phyloP scores from a whole-genome alignment of 2,888 invertebrate species.

The Drosophila cognata region DNA sequence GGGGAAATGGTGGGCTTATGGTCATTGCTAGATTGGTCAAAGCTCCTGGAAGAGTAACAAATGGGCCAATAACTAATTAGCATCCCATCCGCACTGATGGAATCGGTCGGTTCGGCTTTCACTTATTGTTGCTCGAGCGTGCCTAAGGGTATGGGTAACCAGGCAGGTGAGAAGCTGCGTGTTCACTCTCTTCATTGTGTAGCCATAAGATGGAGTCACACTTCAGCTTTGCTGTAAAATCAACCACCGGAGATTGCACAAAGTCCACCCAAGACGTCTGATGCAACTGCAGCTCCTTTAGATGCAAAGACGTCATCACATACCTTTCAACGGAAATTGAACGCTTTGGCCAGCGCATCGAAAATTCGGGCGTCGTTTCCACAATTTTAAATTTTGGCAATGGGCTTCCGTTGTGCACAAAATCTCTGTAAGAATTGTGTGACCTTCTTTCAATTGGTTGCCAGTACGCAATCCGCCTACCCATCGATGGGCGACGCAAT shows the following conservation, averaged over 20 bases:
- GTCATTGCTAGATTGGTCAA: constrained; percentile 75
- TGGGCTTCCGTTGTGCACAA: constrained; percentile 57
- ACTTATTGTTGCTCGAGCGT: constrained; percentile 19
- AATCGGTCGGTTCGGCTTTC: constrained; percentile 67
- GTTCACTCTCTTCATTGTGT: not conserved
- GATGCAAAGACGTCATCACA: constrained; percentile 28
- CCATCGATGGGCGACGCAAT: constrained; percentile 41
- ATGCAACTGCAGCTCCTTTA: constrained; percentile 48
- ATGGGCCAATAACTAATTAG: constrained; percentile 8
- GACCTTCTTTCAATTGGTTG: constrained; percentile 17
- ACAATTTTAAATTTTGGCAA: constrained; percentile 53
- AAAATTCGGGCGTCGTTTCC: constrained; percentile 60
- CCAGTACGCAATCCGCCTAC: constrained; percentile 9
- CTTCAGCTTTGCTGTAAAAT: constrained; percentile 24
- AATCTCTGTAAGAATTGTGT: constrained; percentile 28
- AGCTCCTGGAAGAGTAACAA: constrained; percentile 75
- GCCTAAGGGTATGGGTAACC: constrained; percentile 13
- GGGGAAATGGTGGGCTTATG: no score
- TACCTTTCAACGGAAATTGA: constrained; percentile 44
- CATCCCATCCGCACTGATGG: constrained; percentile 83
- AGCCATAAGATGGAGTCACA: constrained; percentile 31
- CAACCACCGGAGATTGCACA: constrained; percentile 66
- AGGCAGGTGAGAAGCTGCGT: not conserved
- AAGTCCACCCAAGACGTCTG: constrained; percentile 39
- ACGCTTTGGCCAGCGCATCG: constrained; percentile 20